Percentiles rank a stretch among this genome's conserved stretches.
phyloP scores from a whole-genome alignment of 2,797 vertebrate genomes.

The Propithecus deckenii region DNA sequence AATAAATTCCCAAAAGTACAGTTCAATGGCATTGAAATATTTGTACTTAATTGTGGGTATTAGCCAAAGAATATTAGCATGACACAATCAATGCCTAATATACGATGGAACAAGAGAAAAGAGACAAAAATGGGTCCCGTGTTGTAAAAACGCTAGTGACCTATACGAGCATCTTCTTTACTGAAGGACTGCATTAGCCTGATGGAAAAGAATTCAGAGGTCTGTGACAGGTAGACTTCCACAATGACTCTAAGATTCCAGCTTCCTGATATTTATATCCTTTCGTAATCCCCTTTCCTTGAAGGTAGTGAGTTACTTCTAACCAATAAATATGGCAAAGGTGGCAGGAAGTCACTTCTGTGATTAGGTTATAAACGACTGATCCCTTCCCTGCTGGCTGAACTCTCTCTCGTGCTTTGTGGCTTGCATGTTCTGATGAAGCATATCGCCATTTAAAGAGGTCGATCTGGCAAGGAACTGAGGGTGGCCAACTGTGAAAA shows the following conservation, averaged over 20 bases:
- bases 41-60: not conserved
- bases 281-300: not conserved
- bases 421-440: not conserved
- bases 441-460: not conserved
- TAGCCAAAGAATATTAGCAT: not conserved
- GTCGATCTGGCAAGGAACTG: not conserved
- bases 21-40: not conserved
- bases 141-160: not conserved
- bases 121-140: not conserved
- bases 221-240: not conserved
- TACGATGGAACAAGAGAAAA: not conserved
- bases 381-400: not conserved
- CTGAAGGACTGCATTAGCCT: not conserved
- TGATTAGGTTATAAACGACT: not conserved
- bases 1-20: not conserved
- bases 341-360: not conserved
- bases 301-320: not conserved
- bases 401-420: not conserved
- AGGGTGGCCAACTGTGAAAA: not conserved
- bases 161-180: not conserved
- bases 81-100: not conserved
- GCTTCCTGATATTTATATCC: not conserved
- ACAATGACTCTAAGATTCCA: not conserved
- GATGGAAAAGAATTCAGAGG: not conserved
- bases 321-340: not conserved